Conservation (phyloP, 2,888 invertebrate species). For the Drosophila neonasuta region DNA sequence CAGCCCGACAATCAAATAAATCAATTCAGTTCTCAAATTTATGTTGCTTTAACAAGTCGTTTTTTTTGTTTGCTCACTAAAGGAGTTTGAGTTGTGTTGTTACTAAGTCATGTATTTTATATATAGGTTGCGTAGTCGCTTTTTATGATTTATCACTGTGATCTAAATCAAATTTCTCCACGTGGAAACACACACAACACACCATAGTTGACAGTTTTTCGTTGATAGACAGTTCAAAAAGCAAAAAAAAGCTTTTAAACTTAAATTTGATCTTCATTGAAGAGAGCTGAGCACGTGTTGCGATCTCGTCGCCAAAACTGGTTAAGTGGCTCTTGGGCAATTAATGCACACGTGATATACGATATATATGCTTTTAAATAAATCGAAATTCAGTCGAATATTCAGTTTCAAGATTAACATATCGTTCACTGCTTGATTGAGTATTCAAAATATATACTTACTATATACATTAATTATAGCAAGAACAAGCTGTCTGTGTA, state of each 20-base stretch:
- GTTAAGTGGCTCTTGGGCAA: conserved; percentile 16
- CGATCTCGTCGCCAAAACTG: conserved; percentile 15
- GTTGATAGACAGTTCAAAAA: background rate
- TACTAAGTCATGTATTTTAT: too few species aligned
- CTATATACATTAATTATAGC: too few species aligned
- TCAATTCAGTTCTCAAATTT: background rate
- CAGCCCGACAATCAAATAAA: background rate
- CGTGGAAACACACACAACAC: too few species aligned
- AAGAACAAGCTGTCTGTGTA: background rate
- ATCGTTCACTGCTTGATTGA: conserved; percentile 6
- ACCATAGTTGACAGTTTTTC: background rate
- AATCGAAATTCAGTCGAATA: conserved; percentile 2
- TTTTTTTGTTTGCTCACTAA: too few species aligned
- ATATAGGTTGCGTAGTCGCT: too few species aligned
- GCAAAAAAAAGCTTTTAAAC: background rate
- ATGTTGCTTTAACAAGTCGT: too few species aligned
- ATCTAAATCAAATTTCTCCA: too few species aligned
- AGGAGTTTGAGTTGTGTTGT: too few species aligned
- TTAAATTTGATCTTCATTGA: background rate
- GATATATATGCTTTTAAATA: background rate
- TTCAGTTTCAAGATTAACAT: conserved; percentile 3
- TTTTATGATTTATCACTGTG: too few species aligned
- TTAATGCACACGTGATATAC: conserved; percentile 21
- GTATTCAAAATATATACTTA: background rate
- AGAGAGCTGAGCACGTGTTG: conserved; percentile 18